phyloP scores from a whole-genome alignment of 2,113 vertebrate genomes.

The Etia nguti region DNA sequence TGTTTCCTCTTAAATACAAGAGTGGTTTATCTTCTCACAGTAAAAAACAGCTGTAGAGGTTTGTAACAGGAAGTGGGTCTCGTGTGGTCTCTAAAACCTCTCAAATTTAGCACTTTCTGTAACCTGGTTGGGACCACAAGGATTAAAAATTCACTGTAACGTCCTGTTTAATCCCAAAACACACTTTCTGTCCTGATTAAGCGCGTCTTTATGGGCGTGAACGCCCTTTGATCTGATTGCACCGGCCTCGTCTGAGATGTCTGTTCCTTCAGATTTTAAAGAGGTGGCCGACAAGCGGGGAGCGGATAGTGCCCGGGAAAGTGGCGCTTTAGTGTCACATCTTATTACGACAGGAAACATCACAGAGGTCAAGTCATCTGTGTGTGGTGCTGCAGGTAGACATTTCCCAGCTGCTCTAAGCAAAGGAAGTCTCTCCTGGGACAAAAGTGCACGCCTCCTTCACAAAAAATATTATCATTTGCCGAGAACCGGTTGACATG shows the following conservation, averaged over 20 bases:
- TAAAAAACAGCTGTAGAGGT: neutral
- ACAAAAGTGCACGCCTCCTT: neutral
- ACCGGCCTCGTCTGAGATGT: neutral
- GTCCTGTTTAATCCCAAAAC: constrained; percentile 1
- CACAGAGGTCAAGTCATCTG: constrained; percentile 46
- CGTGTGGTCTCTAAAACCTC: neutral
- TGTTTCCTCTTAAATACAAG: neutral
- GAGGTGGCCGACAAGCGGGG: constrained; percentile 13
- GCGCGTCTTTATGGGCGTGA: neutral
- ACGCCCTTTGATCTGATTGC: constrained; percentile 14
- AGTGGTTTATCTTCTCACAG: neutral
- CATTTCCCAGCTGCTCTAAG: constrained; percentile 16
- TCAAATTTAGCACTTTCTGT: neutral
- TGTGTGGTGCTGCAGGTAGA: constrained; percentile 12
- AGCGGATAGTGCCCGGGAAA: neutral
- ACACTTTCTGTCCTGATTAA: neutral
- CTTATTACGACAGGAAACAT: constrained; percentile 41
- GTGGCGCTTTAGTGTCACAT: constrained; percentile 37
- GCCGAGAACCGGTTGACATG: neutral
- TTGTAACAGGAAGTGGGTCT: neutral
- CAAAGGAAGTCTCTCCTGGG: constrained; percentile 10
- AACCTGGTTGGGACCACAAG: neutral
- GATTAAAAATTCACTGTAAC: neutral
- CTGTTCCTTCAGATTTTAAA: constrained; percentile 9
- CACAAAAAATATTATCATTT: constrained; percentile 16